phyloP scores from a whole-genome alignment of 2,888 invertebrate species.

The Halictus quadricinctus region DNA sequence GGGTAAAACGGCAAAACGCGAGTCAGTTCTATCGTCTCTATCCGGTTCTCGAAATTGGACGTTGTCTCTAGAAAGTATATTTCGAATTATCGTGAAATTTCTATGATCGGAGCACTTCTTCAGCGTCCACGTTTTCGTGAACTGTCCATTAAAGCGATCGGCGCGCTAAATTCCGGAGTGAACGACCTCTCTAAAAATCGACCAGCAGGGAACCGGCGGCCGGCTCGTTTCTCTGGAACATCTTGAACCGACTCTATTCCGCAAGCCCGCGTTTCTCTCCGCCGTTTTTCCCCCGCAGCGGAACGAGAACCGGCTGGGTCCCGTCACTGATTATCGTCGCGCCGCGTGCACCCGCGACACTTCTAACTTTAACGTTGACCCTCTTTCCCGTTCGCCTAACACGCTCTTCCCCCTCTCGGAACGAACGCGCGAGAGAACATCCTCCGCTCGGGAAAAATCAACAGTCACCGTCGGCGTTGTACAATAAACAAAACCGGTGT shows the following conservation, averaged over 20 bases:
- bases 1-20: too few species aligned
- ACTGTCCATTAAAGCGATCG: neutral
- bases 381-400: slow-evolving; percentile 2
- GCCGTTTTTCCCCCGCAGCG: too few species aligned
- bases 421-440: too few species aligned
- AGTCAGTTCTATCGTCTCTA: too few species aligned
- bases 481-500: slow-evolving; percentile 22
- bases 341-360: neutral
- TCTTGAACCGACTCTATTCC: neutral
- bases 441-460: slow-evolving; percentile 18
- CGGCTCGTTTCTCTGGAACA: neutral
- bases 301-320: slow-evolving; percentile 25
- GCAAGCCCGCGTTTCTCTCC: neutral
- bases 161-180: neutral
- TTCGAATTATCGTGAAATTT: too few species aligned
- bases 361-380: slow-evolving; percentile 30
- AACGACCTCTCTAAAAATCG: neutral
- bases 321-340: slow-evolving; percentile 8
- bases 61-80: too few species aligned
- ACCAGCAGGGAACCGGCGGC: neutral
- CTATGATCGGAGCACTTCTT: too few species aligned
- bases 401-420: neutral
- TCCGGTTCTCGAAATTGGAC: too few species aligned
- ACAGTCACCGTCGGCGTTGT: neutral
- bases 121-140: too few species aligned